Conservation (phyloP, 2,797 vertebrate genomes). For the Acrossocheilus fasciatus region DNA sequence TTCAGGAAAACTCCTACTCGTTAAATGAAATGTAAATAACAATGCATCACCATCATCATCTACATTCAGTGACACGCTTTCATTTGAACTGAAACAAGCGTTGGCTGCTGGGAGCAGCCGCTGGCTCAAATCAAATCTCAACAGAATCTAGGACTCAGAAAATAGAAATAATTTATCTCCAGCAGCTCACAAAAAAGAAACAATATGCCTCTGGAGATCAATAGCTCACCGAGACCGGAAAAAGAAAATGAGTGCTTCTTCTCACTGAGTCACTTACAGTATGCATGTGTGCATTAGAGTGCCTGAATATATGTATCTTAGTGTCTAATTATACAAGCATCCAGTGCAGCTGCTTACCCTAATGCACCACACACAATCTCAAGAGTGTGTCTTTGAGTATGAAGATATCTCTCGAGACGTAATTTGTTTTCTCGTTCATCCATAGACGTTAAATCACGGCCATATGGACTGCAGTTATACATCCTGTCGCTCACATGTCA, state of each 20-base stretch:
- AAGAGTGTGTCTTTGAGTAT: constrained; percentile 13
- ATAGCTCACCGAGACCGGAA: background rate
- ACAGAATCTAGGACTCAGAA: constrained; percentile 26
- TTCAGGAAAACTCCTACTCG: background rate
- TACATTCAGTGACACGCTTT: background rate
- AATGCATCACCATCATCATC: constrained; percentile 18
- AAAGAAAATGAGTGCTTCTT: background rate
- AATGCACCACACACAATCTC: background rate
- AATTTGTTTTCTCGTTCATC: constrained; percentile 46
- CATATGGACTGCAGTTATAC: constrained; percentile 42
- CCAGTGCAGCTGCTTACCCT: constrained; percentile 18
- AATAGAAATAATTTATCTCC: constrained; percentile 44
- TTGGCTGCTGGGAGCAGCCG: constrained; percentile 11
- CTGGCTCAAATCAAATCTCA: constrained; percentile 33
- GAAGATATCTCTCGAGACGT: constrained; percentile 22
- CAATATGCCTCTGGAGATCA: constrained; percentile 29
- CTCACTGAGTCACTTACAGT: background rate
- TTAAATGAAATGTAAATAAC: constrained; percentile 8
- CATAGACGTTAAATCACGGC: constrained; percentile 41
- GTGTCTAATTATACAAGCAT: background rate
- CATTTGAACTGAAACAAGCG: background rate
- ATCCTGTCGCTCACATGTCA: constrained; percentile 17
- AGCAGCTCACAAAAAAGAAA: constrained; percentile 14
- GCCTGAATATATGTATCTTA: constrained; percentile 3
- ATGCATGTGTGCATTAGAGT: constrained; percentile 4